phyloP scores from a whole-genome alignment of 2,888 invertebrate species.

The Acleris literana region DNA sequence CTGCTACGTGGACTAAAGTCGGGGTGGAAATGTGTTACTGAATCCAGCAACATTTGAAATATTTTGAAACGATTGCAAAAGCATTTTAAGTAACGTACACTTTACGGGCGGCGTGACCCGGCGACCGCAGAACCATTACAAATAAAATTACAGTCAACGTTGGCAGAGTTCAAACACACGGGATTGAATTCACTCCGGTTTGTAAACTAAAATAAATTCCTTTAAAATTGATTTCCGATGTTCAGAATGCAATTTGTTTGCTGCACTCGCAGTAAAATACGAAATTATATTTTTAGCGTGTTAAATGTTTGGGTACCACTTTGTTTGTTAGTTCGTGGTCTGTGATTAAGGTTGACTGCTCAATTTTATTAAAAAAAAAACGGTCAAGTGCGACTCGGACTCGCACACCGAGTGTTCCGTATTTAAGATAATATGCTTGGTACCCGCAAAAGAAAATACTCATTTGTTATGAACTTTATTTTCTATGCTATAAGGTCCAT shows the following conservation, averaged over 20 bases:
- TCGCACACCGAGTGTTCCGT: no score
- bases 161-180: slow-evolving; percentile 39
- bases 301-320: slow-evolving; percentile 2
- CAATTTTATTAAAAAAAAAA: no score
- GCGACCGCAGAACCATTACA: slow-evolving; percentile 45
- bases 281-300: slow-evolving; percentile 10
- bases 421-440: no score
- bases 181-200: slow-evolving; percentile 44
- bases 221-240: slow-evolving; percentile 33
- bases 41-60: background rate
- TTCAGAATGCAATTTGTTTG: slow-evolving; percentile 26
- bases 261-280: slow-evolving; percentile 11
- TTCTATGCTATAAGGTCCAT: no score
- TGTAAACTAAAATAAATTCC: slow-evolving; percentile 36
- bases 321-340: background rate
- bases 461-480: no score
- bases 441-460: no score
- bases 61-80: slow-evolving; percentile 7
- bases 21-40: background rate
- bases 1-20: background rate
- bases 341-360: background rate
- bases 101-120: slow-evolving; percentile 7
- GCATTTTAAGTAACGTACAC: slow-evolving; percentile 23
- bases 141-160: slow-evolving; percentile 49
- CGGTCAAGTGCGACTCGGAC: no score